Evolutionary conservation across 2,888 invertebrate species (phyloP), one percentile per base, ranked within the genome.

Genomic region (Lissonota sp.): DNA sequence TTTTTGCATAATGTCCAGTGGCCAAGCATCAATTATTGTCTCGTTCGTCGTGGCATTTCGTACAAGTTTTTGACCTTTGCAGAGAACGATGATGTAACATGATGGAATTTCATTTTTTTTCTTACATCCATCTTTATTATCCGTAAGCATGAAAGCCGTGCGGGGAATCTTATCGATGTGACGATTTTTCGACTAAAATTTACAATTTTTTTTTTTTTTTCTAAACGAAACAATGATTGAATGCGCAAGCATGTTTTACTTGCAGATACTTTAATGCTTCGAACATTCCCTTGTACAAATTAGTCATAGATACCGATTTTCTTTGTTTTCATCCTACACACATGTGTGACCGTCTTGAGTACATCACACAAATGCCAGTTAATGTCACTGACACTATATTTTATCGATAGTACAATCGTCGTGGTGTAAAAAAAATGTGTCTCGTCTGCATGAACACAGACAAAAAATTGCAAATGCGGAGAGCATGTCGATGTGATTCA

Each of bases 401-500:
- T 66, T 51, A 64, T 55, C 40, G 12, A 77, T 58, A 58, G 64
- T 67, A 80, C 46, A 69, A 72, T 53, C 63, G 42, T 70, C 60
- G 69, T 75, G 72, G 71, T 80, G 57, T 60, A 60, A 72, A 70
- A 44, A 57, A 63, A 71, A 72, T 74, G 76, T 83, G 55, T 82
- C 62, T 84, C 79, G 82, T 75, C 86, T 87, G 88, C 88, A 88
- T 88, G 88, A 85, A 74, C 78, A 58, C 39, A 16, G 58, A 66
- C 49, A 6, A n/a, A 66, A 40, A 58, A n/a, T n/a, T n/a, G n/a
- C 16, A 40, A 40, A 64, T 85, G 72, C 74, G 74, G 84, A 85
- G 84, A 80, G 80, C 87, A 87, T 86, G 87, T 84, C 80, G 76
- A 85, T 84, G 55, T 79, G 80, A 83, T 76, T 66, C 49, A 67